These are phyloP conservation scores for Trachurus trachurus DNA, from an alignment of 2,797 vertebrate genomes.

Conservation along the genomic window DNA sequence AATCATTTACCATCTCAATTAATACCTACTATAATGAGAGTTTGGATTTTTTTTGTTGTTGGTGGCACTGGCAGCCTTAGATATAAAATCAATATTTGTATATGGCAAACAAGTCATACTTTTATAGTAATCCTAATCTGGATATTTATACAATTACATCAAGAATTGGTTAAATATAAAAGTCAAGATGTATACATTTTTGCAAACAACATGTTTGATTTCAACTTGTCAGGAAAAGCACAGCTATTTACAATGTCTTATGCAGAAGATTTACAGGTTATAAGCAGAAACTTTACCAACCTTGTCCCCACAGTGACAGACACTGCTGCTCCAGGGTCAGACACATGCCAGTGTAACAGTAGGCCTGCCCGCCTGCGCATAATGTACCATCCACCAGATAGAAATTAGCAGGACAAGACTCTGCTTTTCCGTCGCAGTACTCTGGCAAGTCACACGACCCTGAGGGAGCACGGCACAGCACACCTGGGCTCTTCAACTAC, in stretches of 20 bases:
- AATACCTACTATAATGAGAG: too few species aligned
- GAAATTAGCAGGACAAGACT: conserved; percentile 94
- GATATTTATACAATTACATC: not conserved
- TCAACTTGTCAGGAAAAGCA: not conserved
- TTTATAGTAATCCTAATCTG: not conserved
- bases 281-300: conserved; percentile 73
- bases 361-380: conserved; percentile 89
- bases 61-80: not conserved
- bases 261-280: not conserved
- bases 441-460: conserved; percentile 95
- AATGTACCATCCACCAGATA: conserved; percentile 92
- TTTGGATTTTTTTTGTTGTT: too few species aligned
- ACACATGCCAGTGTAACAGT: conserved; percentile 99
- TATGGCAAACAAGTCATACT: too few species aligned
- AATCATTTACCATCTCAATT: not conserved
- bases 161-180: not conserved
- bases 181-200: not conserved
- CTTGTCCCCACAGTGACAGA: conserved; percentile 92
- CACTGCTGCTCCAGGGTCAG: conserved; percentile 96
- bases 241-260: not conserved
- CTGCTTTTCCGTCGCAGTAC: conserved; percentile 92
- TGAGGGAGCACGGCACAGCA: conserved; percentile 87
- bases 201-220: not conserved
- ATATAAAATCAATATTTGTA: not conserved
- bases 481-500: conserved; percentile 92